Base-by-base conservation (phyloP, 1,140 invertebrate species). In the Yoshiicerus persimilis region DNA sequence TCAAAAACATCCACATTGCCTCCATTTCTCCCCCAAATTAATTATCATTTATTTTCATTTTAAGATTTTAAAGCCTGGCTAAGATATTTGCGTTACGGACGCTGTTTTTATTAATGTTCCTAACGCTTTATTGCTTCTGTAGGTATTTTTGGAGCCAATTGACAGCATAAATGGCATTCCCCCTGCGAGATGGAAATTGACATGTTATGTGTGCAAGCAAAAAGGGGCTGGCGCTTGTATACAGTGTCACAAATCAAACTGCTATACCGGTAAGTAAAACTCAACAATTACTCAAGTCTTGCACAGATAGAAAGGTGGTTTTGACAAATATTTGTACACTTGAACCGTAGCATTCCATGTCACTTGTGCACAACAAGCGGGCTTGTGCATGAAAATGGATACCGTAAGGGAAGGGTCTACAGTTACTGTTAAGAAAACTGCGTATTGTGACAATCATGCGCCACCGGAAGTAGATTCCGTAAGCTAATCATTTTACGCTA, bases 281-380 rank as follows among this genome's bases (percentile, higher is more conserved):
- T 27, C 13, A n/a, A n/a, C n/a, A 4, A 75, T 87, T 75, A 70
- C 6, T 87, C n/a, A 36, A 32, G 66, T 47, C 4, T 4, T 47
- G 13, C 41, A n/a, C n/a, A n/a, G n/a, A n/a, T 86, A 23, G 11
- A 25, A 86, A 34, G 10, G n/a, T 32, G 23, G 56, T 16, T 8
- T 38, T 80, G 25, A 86, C n/a, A 75, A 8, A 2, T 41, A 86
- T 86, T 39, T n/a, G 4, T n/a, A 56, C 9, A 41, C 4, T 66
- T 11, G 8, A 2, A 30, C 27, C 5, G 25, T 89, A 85, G 98
- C 98, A 8, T 99, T 99, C 93, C 99, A 99, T 93, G 98, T 99
- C 0, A 99, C 98, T 0, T 99, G 99, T 93, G 98, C 98, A 0
- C 98, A 99, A 92, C 97, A 98, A 92, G 98, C 98, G 80, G 98